A percentile compares a stretch with the other conserved stretches of the same genome.
These are phyloP conservation scores for Pipistrellus pygmaeus DNA, from an alignment of 2,797 vertebrate genomes.

Conservation along the genomic window DNA sequence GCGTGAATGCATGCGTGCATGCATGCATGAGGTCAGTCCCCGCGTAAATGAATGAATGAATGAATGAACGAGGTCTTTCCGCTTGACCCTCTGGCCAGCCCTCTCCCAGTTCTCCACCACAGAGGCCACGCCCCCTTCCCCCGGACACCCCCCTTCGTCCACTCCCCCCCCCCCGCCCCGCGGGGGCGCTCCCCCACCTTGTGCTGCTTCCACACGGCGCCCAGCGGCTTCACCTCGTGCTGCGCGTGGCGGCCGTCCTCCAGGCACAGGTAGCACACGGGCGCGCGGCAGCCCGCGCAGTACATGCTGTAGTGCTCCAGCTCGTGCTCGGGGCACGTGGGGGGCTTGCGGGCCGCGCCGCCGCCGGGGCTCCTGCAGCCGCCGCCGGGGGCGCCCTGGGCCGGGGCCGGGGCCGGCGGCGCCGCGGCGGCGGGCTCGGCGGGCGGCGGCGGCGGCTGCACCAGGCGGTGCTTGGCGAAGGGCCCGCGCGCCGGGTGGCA, in stretches of 20 bases:
- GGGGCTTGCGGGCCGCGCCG: constrained; percentile 86
- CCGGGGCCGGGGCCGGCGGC: neutral
- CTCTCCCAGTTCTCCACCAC: neutral
- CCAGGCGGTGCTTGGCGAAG: constrained; percentile 95
- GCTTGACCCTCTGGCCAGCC: neutral
- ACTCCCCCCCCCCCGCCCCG: fast-evolving
- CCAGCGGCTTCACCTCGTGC: constrained; percentile 95
- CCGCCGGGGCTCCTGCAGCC: constrained; percentile 79
- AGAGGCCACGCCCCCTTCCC: neutral
- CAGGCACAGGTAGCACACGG: constrained; percentile 95
- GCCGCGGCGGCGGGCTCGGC: constrained; percentile 46
- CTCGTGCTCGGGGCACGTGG: constrained; percentile 96
- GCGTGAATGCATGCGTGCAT: too few relatives aligned
- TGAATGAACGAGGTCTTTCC: too few relatives aligned
- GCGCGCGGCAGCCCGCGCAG: constrained; percentile 93
- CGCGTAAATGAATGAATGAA: too few relatives aligned
- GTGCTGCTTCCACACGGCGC: constrained; percentile 97
- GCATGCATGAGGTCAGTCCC: too few relatives aligned
- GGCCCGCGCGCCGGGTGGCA: constrained; percentile 97
- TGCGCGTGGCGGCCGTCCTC: constrained; percentile 94
- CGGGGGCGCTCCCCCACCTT: constrained; percentile 93
- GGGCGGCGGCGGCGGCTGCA: constrained; percentile 64
- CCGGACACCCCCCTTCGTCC: neutral
- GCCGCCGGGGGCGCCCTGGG: constrained; percentile 72
- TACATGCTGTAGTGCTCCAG: constrained; percentile 96